Evolutionary conservation across 2,888 invertebrate species (phyloP), one percentile per base, ranked within the genome.

Genomic region (Cloeon dipterum): DNA sequence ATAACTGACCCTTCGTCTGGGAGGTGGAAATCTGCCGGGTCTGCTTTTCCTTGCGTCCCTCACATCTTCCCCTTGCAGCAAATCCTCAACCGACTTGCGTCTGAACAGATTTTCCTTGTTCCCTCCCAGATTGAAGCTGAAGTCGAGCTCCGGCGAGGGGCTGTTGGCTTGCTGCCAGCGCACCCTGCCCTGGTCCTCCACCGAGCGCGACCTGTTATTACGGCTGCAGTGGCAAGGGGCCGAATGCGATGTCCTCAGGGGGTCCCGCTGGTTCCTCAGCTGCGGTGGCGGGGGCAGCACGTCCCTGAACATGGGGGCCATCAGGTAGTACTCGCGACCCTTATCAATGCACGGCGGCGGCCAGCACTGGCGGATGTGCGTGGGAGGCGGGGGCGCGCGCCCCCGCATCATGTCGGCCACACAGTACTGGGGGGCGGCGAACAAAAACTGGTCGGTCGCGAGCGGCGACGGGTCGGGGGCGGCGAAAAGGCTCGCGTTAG

Each of bases 301-400:
- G 46, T 73, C 65, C 18, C 68, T 59, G 50, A 74, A 75, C 52
- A 72, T 66, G 26, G 75, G 74, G 40, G 75, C 67, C 46, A 75
- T 54, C 48, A 73, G 72, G 52, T 74, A 74, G 48, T 66, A 63
- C 42, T 67, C 66, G 4, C 56, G 50, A 3, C 58, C 56, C 42
- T 62, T 62, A 37, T 37, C 36, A n/a, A 33, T 36, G 23, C 36
- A 38, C 5, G 29, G 29, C 13, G 29, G 29, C 5, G 29, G 29
- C 29, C 29, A 29, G 16, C 29, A 29, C n/a, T 29, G 29, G 7
- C 29, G 29, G 7, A 29, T 7, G 16, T 29, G 29, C n/a, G n/a
- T n/a, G 7, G 29, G 29, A n/a, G 29, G 29, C 5, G 29, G 29
- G 7, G n/a, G 5, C 46, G 54, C 44, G 60, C 47, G 44, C 61